Evolutionary conservation across 2,888 invertebrate genomes (phyloP), one percentile per base, ranked within the genome.

Genomic region (Diaprepes abbreviatus): DNA sequence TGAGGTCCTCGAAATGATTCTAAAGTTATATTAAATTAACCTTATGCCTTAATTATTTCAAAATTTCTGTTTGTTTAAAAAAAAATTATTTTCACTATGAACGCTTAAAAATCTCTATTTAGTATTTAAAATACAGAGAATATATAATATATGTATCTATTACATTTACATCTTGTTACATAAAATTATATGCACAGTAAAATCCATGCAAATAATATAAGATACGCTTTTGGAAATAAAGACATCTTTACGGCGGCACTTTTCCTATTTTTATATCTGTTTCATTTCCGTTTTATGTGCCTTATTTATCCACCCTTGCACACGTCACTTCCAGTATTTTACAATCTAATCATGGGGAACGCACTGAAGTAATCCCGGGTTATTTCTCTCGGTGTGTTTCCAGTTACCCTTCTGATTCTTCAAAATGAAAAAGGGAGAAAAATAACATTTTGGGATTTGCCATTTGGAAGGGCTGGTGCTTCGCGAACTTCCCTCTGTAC

Each of bases 341-440:
- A 85, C 85, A 85, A 85, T 85, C 85, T 85, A 85, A 85, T 85
- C 85, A 85, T 85, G 84, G 84, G 83, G 84, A 85, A 85, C 85
- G 85, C 85, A 85, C 84, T 84, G 82, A 79, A 81, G 84, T 84
- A 85, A 85, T 85, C 85, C 85, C 76, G 82, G 81, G 84, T 84
- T 85, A 85, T 85, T 85, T 84, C 84, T 84, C 84, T 82, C 78
- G 83, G 82, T 82, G 83, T 83, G 81, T 84, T 81, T 81, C 64
- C 67, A 67, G 64, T 52, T 40, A 52, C 59, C 67, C 67, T 58
- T 58, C 60, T 55, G 63, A 54, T 67, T 64, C 63, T 50, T 64
- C 33, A 35, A 50, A 64, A 54, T 40, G 62, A 21, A 58, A 66
- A 66, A 38, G 63, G 58, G 64, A 35, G 31, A 69, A 57, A 66